Evolutionary conservation across 2,888 invertebrate species (phyloP).

Genomic region (Chrysina gloriosa): DNA sequence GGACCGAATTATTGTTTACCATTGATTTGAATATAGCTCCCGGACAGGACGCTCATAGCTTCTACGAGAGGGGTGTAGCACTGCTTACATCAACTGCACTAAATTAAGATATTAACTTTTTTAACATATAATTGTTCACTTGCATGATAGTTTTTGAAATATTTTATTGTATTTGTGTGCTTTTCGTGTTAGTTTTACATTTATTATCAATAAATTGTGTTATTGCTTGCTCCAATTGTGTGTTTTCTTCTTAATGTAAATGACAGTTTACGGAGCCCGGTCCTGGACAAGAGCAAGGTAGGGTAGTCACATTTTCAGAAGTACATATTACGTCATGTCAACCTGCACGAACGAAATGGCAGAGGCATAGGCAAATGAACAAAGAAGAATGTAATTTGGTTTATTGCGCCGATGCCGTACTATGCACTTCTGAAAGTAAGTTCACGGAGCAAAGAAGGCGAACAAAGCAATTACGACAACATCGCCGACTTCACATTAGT

Average conservation of each 20-base stretch:
- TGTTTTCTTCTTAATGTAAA: neutral
- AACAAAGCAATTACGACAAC: no score
- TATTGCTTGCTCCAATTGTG: neutral
- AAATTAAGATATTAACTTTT: constrained; percentile 69
- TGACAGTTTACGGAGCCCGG: no score
- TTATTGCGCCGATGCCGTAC: no score
- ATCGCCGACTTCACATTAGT: no score
- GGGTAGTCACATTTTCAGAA: no score
- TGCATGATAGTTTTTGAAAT: neutral
- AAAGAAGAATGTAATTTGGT: no score
- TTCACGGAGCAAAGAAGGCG: no score
- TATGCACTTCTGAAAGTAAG: no score
- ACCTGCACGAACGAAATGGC: no score
- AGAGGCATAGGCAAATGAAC: no score
- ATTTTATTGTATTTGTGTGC: neutral
- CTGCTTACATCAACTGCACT: constrained; percentile 92
- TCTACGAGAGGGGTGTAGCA: constrained; percentile 98
- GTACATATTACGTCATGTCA: no score
- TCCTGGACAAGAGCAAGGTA: no score
- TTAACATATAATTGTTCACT: neutral
- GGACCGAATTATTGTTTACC: constrained; percentile 94
- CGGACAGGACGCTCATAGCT: constrained; percentile 92
- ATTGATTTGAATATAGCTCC: constrained; percentile 93
- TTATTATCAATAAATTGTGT: neutral
- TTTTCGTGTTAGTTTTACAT: neutral